Percentiles rank a stretch among this genome's conserved stretches.
phyloP scores from a whole-genome alignment of 2,797 vertebrate species.

The Lithobates pipiens region DNA sequence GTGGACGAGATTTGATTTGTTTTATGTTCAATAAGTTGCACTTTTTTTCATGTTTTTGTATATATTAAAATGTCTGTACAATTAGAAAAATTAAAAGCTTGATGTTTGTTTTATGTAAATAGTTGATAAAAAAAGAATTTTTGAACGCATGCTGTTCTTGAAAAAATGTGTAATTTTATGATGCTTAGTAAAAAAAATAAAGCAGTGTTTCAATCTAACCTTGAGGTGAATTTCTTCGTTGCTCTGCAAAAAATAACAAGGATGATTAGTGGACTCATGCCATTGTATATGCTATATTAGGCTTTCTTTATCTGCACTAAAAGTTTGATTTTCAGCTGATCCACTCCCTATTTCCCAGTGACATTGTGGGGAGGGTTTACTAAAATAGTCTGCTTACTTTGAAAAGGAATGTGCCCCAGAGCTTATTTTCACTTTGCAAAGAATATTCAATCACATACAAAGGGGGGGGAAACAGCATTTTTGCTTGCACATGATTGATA shows the following conservation, averaged over 20 bases:
- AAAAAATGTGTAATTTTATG: slow-evolving; percentile 52
- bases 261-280: not conserved
- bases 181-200: slow-evolving; percentile 54
- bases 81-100: slow-evolving; percentile 72
- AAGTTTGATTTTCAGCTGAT: too few relatives aligned
- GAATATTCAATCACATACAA: too few relatives aligned
- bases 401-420: too few relatives aligned
- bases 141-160: slow-evolving; percentile 53
- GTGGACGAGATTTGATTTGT: slow-evolving; percentile 72
- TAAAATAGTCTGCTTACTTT: too few relatives aligned
- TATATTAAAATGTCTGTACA: slow-evolving; percentile 82
- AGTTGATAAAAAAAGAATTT: slow-evolving; percentile 37
- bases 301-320: too few relatives aligned
- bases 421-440: too few relatives aligned
- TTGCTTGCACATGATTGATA: too few relatives aligned
- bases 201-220: slow-evolving; percentile 31
- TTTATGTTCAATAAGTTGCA: slow-evolving; percentile 69
- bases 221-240: not conserved
- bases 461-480: too few relatives aligned
- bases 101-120: slow-evolving; percentile 39
- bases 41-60: slow-evolving; percentile 75
- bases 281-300: too few relatives aligned
- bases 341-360: too few relatives aligned
- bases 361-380: too few relatives aligned
- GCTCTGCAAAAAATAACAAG: not conserved